Evolutionary conservation across 30 jellyfish, hydroid and myxozoan genomes (phyloP), one percentile per base, ranked within the genome.

Genomic region (Aurelia coerulea): DNA sequence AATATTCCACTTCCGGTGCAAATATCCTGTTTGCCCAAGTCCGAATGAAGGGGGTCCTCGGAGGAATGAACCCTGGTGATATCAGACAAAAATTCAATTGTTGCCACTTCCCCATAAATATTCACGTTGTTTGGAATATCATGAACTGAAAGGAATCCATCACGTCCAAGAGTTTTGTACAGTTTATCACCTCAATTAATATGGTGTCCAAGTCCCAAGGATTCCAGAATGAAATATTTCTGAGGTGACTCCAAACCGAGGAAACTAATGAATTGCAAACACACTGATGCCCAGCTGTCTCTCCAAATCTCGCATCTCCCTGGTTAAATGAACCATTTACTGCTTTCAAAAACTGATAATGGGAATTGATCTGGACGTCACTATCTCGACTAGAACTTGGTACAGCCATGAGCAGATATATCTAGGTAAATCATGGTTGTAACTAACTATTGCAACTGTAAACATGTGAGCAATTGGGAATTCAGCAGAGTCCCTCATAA

Each of bases 251-350:
- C 74, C 74, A 81, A 13, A 83, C 68, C 23, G 68, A 9, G n/a
- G 91, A 77, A 67, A 81, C 10, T 29, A 34, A 23, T 5, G 85
- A 42, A 81, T 66, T 81, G 18, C 85, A 80, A 46, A 78, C 76
- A 70, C 85, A 81, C 63, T 81, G 85, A 17, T n/a, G n/a, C 19
- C 91, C 90, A 2, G 90, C 90, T 32, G 85, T 62, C 8, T 64
- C 72, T 8, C 90, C 90, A 80, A 80, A 80, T 66, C 46, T 80
- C 5, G 83, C n/a, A 80, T 80, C 72, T 15, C 73, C 90, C 34
- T 80, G 90, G 42, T 80, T n/a, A 50, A 80, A 80, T 14, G 83
- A 63, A 3, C 90, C 90, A 1, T 62, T 8, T 11, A 60, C 41
- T 3, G 49, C 17, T 10, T 78, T 78, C 39, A 74, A 34, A 37